Conservation (phyloP, 2,888 invertebrate genomes). For the Norana najaformis region DNA sequence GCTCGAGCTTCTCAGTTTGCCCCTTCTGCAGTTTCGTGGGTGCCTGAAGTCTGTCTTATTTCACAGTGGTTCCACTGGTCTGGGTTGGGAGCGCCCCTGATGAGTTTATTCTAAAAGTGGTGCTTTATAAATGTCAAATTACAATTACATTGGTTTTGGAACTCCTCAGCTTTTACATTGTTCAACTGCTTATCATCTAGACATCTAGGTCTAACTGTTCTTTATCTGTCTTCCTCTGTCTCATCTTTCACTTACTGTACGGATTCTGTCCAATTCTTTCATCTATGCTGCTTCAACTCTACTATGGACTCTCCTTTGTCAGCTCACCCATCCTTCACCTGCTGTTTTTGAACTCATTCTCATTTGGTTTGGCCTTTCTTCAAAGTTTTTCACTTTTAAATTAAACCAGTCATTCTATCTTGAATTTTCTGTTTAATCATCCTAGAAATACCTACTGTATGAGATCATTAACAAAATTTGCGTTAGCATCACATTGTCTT, state of each 20-base stretch:
- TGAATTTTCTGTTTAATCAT: neutral
- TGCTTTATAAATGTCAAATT: too few species aligned
- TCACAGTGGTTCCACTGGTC: too few species aligned
- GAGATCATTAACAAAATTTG: neutral
- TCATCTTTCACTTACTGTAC: neutral
- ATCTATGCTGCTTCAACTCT: neutral
- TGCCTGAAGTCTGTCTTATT: too few species aligned
- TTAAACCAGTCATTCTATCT: neutral
- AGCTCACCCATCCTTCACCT: neutral
- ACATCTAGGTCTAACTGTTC: neutral
- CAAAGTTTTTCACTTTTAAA: neutral
- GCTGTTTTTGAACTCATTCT: neutral
- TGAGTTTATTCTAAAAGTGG: too few species aligned
- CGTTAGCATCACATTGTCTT: neutral
- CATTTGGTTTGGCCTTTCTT: neutral
- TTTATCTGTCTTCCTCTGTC: neutral
- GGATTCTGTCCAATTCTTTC: neutral
- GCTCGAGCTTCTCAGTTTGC: too few species aligned
- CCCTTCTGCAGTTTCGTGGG: too few species aligned
- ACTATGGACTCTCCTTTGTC: neutral
- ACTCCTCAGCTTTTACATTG: neutral
- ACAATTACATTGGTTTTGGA: neutral
- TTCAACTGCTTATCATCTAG: neutral
- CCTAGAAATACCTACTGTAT: neutral
- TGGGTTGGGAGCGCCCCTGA: too few species aligned